Conservation (phyloP, 2,113 vertebrate genomes). For the Cepphus grylle region DNA sequence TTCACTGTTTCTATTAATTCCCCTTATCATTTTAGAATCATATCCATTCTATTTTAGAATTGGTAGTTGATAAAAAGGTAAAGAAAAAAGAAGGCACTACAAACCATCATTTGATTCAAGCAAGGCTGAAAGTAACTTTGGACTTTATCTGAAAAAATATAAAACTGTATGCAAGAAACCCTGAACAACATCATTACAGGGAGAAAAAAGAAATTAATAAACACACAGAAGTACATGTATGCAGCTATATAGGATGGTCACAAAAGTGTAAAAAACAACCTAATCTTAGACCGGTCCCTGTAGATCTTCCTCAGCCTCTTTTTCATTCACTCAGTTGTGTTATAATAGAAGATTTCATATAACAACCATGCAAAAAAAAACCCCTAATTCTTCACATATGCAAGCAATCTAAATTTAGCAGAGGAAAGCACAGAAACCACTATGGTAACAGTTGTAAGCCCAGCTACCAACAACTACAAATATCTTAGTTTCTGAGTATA, state of each 20-base stretch:
- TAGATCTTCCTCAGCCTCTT: not conserved
- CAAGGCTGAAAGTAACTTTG: not conserved
- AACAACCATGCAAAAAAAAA: not conserved
- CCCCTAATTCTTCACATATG: not conserved
- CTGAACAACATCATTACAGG: not conserved
- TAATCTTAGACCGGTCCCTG: not conserved
- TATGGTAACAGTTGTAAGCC: not conserved
- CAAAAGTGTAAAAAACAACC: not conserved
- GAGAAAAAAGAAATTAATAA: not conserved
- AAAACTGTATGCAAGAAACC: not conserved
- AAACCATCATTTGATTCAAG: not conserved
- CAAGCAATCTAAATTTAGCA: not conserved
- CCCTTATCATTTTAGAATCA: not conserved
- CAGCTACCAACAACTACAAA: not conserved
- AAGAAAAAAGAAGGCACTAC: not conserved
- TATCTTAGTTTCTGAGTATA: not conserved
- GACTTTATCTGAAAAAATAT: not conserved
- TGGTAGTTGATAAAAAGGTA: not conserved
- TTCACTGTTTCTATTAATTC: not conserved
- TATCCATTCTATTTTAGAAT: not conserved
- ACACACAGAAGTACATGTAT: not conserved
- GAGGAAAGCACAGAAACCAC: not conserved
- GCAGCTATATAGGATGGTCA: not conserved
- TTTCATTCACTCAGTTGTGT: not conserved
- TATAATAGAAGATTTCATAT: not conserved